phyloP scores from a whole-genome alignment of 2,113 vertebrate species.

The Pterocles orientalis region DNA sequence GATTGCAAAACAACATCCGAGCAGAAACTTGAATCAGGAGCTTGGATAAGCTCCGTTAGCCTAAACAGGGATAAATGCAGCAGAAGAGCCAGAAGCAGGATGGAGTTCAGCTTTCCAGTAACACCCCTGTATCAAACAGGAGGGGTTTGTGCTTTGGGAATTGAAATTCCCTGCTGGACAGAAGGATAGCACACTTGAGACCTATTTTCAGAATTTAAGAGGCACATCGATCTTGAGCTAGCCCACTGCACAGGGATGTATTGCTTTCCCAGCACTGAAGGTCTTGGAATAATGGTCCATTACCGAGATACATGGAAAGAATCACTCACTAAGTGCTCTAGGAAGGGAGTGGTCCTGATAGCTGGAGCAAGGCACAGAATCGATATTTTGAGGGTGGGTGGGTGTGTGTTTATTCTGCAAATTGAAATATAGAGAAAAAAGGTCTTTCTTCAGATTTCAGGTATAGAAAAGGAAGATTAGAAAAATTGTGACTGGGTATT shows the following conservation, averaged over 20 bases:
- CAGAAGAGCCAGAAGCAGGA: neutral
- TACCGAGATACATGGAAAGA: neutral
- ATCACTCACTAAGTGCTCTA: neutral
- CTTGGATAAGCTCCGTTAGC: neutral
- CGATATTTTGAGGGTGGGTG: no score
- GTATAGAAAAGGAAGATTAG: neutral
- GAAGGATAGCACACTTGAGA: neutral
- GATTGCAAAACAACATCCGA: neutral
- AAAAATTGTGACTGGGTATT: neutral
- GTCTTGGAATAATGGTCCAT: slow-evolving; percentile 28
- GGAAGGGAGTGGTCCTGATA: neutral
- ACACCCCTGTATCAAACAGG: neutral
- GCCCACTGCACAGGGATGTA: neutral
- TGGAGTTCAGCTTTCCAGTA: neutral
- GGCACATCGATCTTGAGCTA: neutral
- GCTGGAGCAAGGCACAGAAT: neutral
- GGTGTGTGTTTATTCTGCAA: neutral
- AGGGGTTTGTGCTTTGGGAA: neutral
- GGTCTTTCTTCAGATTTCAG: neutral
- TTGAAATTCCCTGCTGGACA: neutral
- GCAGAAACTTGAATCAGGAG: neutral
- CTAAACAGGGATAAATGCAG: neutral
- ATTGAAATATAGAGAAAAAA: neutral
- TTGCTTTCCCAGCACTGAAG: slow-evolving; percentile 3
- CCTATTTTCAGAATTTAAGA: slow-evolving; percentile 6